Conservation (phyloP, 2,888 invertebrate species). For the Parelbella ahira region DNA sequence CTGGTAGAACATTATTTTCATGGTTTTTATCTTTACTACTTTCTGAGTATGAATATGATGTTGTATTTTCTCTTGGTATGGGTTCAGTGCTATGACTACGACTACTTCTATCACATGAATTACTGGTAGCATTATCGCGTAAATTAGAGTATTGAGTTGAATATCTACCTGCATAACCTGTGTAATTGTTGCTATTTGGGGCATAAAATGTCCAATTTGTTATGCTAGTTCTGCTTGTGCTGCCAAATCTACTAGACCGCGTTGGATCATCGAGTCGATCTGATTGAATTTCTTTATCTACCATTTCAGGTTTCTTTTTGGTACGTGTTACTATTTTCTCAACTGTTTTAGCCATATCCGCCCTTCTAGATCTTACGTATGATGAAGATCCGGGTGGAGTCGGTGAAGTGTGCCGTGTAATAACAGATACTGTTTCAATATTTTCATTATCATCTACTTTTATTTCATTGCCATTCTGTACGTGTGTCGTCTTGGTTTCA, state of each 20-base stretch:
- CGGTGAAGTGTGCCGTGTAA: constrained; percentile 89
- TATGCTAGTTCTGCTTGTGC: constrained; percentile 79
- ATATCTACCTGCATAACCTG: constrained; percentile 71
- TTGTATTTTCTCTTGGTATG: constrained; percentile 45
- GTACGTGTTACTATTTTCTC: constrained; percentile 85
- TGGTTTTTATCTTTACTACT: constrained; percentile 36
- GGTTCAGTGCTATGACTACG: constrained; percentile 64
- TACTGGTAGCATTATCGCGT: constrained; percentile 48
- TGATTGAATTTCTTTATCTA: constrained; percentile 87
- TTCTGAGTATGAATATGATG: constrained; percentile 40
- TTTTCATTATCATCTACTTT: constrained; percentile 45
- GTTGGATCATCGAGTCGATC: constrained; percentile 86
- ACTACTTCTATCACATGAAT: constrained; percentile 57
- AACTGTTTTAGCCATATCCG: constrained; percentile 86
- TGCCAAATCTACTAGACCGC: constrained; percentile 82
- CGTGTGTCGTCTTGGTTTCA: constrained; percentile 35
- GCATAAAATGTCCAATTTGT: constrained; percentile 84
- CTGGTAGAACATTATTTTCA: constrained; percentile 31
- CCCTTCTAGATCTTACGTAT: constrained; percentile 83
- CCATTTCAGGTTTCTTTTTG: constrained; percentile 77
- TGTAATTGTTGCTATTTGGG: constrained; percentile 59
- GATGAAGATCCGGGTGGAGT: constrained; percentile 84
- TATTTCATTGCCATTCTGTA: constrained; percentile 32
- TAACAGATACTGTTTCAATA: constrained; percentile 79
- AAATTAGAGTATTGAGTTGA: constrained; percentile 68